Evolutionary conservation across 2,888 invertebrate species (phyloP).

Genomic region (Apantesis nais): DNA sequence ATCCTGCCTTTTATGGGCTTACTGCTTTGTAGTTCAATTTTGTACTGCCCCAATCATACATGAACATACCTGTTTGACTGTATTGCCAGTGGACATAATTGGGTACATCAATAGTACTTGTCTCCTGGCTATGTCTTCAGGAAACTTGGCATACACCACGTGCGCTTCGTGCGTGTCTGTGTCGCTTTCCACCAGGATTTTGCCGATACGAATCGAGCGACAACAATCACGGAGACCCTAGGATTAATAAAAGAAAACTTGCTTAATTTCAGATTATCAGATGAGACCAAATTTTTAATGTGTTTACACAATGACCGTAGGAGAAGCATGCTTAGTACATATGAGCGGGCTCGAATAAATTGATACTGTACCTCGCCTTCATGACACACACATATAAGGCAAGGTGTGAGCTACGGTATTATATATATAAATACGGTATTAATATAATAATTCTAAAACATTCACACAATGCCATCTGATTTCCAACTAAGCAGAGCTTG

Average conservation of each 20-base stretch:
- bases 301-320: too few species aligned
- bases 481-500: too few species aligned
- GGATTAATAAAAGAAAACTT: slow-evolving; percentile 31
- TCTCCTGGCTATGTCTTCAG: slow-evolving; percentile 96
- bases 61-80: slow-evolving; percentile 89
- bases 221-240: slow-evolving; percentile 97
- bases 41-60: background rate
- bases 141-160: slow-evolving; percentile 98
- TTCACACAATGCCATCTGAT: too few species aligned
- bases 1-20: background rate
- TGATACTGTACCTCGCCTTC: too few species aligned
- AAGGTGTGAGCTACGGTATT: too few species aligned
- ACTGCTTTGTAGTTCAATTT: background rate
- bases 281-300: too few species aligned
- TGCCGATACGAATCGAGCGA: slow-evolving; percentile 98
- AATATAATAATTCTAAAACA: too few species aligned
- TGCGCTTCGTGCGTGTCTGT: slow-evolving; percentile 98
- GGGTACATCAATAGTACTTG: slow-evolving; percentile 98
- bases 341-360: too few species aligned
- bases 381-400: too few species aligned
- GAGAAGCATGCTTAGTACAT: too few species aligned
- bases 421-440: too few species aligned
- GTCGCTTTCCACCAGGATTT: slow-evolving; percentile 98
- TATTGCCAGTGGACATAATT: slow-evolving; percentile 99
- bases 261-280: background rate